phyloP scores from a whole-genome alignment of 2,113 vertebrate species.

The Oxyura jamaicensis region DNA sequence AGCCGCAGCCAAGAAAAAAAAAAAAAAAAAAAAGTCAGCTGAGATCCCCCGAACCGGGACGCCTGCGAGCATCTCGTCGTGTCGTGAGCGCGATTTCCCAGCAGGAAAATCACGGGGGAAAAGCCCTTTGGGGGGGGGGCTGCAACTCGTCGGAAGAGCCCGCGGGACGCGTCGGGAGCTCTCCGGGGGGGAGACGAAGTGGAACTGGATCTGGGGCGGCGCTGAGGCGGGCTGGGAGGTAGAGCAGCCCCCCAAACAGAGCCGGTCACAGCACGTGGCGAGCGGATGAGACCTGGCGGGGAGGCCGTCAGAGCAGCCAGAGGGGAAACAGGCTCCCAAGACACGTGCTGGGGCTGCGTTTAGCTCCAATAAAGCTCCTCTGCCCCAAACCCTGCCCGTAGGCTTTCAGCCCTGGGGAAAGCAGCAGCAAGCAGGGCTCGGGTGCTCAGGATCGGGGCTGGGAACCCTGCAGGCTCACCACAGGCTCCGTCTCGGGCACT shows the following conservation, averaged over 20 bases:
- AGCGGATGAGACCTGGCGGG: not conserved
- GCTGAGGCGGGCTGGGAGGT: not conserved
- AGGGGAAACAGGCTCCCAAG: not conserved
- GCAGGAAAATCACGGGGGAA: not conserved
- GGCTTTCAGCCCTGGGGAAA: not conserved
- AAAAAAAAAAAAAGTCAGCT: fast-evolving
- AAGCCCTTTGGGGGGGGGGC: too few species aligned
- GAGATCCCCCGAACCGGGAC: not conserved
- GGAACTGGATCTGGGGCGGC: not conserved
- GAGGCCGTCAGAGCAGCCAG: not conserved
- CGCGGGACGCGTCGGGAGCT: not conserved
- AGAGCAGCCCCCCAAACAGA: not conserved
- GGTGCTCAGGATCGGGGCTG: not conserved
- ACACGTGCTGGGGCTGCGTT: too few species aligned
- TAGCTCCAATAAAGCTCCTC: not conserved
- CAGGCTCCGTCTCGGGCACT: slow-evolving; percentile 47
- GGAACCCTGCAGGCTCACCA: slow-evolving; percentile 58
- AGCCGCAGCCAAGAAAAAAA: not conserved
- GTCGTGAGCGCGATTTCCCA: fast-evolving
- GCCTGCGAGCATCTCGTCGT: fast-evolving
- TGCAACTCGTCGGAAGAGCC: fast-evolving
- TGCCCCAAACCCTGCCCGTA: not conserved
- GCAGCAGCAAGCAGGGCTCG: not conserved
- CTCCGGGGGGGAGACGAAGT: not conserved
- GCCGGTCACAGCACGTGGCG: not conserved